Base-by-base conservation (phyloP, 1,140 invertebrate genomes). In the Tyrophagus putrescentiae region DNA sequence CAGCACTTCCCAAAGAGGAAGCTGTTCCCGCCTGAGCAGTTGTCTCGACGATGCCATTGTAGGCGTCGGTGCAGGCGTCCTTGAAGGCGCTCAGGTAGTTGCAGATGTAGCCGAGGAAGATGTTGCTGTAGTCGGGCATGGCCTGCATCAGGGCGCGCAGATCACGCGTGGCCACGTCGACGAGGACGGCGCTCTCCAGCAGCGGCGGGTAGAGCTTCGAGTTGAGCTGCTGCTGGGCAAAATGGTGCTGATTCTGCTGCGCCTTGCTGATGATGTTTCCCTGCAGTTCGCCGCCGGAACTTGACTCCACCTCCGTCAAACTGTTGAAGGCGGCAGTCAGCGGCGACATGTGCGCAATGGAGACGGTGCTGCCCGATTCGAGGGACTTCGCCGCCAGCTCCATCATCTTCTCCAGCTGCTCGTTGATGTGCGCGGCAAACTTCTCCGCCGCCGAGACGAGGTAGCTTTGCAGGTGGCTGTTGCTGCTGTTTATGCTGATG, bases 1-100 rank as follows among this genome's bases (percentile, higher is more conserved):
- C n/a, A n/a, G n/a, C n/a, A n/a, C n/a, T n/a, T n/a, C n/a, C n/a
- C n/a, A n/a, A n/a, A n/a, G n/a, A n/a, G n/a, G n/a, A n/a, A n/a
- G n/a, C n/a, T n/a, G n/a, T n/a, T n/a, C n/a, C n/a, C n/a, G n/a
- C 84, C 67, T 87, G 83, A 0, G 80, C 78, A 63, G 84, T 82
- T n/a, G 83, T 80, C 67, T 85, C 84, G 1, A 87, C 84, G 60
- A 85, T 84, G 58, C 68, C 72, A 11, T 44, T 21, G 70, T 87
- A 88, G 5, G 83, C 82, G 3, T 77, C 76, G 65, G 82, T 77
- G 68, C 84, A 87, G 9, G 81, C 83, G 65, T 87, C 84, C 16
- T 79, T 76, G 72, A 87, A 88, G 58, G 80, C 79, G 65, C 79
- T 78, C 41, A 89, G 71, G 44, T 81, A 75, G 64, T 79, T 81